Evolutionary conservation across 2,888 invertebrate species (phyloP).

Genomic region (Habroteleia sp.): DNA sequence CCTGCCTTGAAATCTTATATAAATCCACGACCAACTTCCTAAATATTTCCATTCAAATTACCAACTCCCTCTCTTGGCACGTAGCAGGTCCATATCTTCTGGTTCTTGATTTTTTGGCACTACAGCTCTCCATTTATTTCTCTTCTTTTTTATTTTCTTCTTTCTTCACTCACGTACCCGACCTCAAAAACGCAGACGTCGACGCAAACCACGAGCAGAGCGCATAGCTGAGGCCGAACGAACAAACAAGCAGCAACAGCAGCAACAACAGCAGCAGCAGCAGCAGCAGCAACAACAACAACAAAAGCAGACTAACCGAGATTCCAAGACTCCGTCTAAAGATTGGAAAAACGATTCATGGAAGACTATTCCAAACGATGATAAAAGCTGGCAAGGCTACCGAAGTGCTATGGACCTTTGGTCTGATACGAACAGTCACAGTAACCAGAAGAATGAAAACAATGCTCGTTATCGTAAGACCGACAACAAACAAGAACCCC

Average conservation of each 20-base stretch:
- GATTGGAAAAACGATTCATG: constrained; percentile 79
- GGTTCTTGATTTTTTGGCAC: constrained; percentile 69
- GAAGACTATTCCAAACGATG: constrained; percentile 78
- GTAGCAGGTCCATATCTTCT: constrained; percentile 67
- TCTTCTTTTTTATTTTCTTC: constrained; percentile 71
- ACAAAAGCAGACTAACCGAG: constrained; percentile 77
- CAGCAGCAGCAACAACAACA: constrained; percentile 70
- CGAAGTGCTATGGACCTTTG: constrained; percentile 80
- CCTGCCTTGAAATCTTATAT: constrained; percentile 57
- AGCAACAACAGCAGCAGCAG: constrained; percentile 70
- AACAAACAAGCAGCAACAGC: constrained; percentile 74
- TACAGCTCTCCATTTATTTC: constrained; percentile 56
- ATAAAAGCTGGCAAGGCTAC: constrained; percentile 81
- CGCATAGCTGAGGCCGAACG: constrained; percentile 69
- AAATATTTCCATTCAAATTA: constrained; percentile 26
- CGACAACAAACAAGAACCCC: constrained; percentile 63
- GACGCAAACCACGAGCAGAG: constrained; percentile 77
- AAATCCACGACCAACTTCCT: constrained; percentile 27
- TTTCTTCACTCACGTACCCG: constrained; percentile 74
- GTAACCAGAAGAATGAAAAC: constrained; percentile 66
- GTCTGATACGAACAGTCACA: constrained; percentile 75
- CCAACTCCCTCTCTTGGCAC: constrained; percentile 65
- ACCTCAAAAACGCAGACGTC: constrained; percentile 77
- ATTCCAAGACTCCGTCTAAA: constrained; percentile 69
- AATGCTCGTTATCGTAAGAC: constrained; percentile 63